These are phyloP conservation scores for Drosophila arawakana DNA, from an alignment of 1,140 invertebrate species.

Conservation along the genomic window DNA sequence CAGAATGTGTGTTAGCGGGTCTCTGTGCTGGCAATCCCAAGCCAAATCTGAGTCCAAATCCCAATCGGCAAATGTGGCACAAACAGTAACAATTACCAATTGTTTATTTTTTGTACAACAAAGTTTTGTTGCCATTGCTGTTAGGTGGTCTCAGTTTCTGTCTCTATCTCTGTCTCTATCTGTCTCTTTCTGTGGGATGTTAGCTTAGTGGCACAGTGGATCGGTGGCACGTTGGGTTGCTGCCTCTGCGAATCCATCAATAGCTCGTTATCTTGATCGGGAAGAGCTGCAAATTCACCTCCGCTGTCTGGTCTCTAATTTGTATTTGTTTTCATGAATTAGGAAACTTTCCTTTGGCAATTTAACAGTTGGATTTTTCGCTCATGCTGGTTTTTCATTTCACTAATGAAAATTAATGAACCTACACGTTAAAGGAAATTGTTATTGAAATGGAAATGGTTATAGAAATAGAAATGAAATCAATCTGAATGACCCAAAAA, in stretches of 20 bases:
- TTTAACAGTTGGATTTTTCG: slow-evolving; percentile 48
- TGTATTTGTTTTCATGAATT: slow-evolving; percentile 34
- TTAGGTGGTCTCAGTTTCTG: slow-evolving; percentile 10
- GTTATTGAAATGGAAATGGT: slow-evolving; percentile 24
- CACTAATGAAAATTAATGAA: slow-evolving; percentile 54
- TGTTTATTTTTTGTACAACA: slow-evolving; percentile 72
- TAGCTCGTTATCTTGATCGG: slow-evolving; percentile 69
- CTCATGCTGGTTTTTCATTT: slow-evolving; percentile 49
- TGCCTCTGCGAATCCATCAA: slow-evolving; percentile 67
- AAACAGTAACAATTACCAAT: slow-evolving; percentile 77
- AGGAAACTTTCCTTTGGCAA: slow-evolving; percentile 57
- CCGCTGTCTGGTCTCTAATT: slow-evolving; percentile 32
- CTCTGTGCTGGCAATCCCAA: slow-evolving; percentile 39
- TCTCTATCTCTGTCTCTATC: neutral
- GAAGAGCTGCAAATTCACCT: slow-evolving; percentile 25
- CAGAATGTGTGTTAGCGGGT: slow-evolving; percentile 68
- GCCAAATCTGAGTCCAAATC: slow-evolving; percentile 26
- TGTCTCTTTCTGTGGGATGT: slow-evolving; percentile 24
- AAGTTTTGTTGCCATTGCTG: slow-evolving; percentile 44
- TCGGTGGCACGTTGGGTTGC: neutral
- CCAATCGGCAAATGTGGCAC: slow-evolving; percentile 51
- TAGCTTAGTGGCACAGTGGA: slow-evolving; percentile 1
- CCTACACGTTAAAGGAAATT: slow-evolving; percentile 52
- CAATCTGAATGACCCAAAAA: slow-evolving; percentile 3
- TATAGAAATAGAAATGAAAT: slow-evolving; percentile 13